Percentiles rank a stretch among this genome's conserved stretches.
phyloP scores from a whole-genome alignment of 1,140 invertebrate genomes.

The Chrysomallon squamiferum region DNA sequence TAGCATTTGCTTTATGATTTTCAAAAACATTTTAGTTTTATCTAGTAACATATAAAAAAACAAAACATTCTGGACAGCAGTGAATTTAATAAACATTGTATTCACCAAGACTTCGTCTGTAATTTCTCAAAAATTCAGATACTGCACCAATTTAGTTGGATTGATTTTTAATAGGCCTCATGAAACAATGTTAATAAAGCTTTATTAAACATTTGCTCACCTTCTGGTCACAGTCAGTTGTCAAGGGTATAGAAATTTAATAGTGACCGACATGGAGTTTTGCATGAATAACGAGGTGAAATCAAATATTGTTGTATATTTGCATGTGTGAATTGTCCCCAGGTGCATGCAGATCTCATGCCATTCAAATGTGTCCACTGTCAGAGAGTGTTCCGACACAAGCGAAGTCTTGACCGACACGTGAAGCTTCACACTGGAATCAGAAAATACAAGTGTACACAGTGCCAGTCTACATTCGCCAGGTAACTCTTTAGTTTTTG shows the following conservation, averaged over 20 bases:
- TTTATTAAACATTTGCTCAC: background rate
- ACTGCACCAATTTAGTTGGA: too few relatives aligned
- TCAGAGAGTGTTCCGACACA: conserved; percentile 92
- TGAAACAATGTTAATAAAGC: too few relatives aligned
- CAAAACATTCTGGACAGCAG: too few relatives aligned
- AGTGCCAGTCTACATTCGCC: conserved; percentile 91
- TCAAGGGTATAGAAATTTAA: conserved; percentile 2
- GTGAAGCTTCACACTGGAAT: conserved; percentile 94
- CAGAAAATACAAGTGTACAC: conserved; percentile 88
- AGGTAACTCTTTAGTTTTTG: conserved; percentile 74
- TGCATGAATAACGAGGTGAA: background rate
- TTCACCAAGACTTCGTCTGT: too few relatives aligned
- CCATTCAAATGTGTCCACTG: conserved; percentile 75
- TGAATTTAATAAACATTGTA: too few relatives aligned
- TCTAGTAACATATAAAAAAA: too few relatives aligned
- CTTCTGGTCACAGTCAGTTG: background rate
- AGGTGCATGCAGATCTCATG: conserved; percentile 64
- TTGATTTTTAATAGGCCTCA: too few relatives aligned
- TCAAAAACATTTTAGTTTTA: too few relatives aligned
- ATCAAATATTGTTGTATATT: conserved; percentile 2
- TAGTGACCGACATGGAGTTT: background rate
- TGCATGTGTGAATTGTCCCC: conserved; percentile 66
- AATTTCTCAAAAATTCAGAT: too few relatives aligned
- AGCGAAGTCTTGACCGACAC: conserved; percentile 90
- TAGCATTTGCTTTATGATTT: too few relatives aligned